phyloP scores from a whole-genome alignment of 2,797 vertebrate species.

The Alectoris magna region DNA sequence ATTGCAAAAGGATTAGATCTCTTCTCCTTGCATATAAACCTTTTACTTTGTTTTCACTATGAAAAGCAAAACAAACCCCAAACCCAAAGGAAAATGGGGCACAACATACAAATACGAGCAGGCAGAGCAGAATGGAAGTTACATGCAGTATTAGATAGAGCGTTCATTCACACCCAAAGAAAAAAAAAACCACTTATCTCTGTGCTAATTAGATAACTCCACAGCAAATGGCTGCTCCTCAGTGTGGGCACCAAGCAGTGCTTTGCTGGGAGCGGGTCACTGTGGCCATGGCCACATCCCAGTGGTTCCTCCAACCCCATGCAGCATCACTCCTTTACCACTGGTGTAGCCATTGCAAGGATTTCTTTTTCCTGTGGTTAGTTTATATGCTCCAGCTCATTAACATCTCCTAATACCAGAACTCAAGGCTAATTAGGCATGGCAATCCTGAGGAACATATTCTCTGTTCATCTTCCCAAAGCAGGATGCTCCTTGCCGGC shows the following conservation, averaged over 20 bases:
- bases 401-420: constrained; percentile 75
- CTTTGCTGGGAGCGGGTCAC: no score
- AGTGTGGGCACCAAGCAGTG: background rate
- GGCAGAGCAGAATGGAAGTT: background rate
- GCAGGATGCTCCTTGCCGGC: constrained; percentile 70
- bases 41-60: background rate
- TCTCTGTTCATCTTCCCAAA: constrained; percentile 74
- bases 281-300: background rate
- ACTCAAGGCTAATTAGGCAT: constrained; percentile 78
- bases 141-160: background rate
- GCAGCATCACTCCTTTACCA: constrained; percentile 12
- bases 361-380: constrained; percentile 62
- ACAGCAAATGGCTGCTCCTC: background rate
- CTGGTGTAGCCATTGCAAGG: constrained; percentile 28
- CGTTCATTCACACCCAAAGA: background rate
- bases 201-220: background rate
- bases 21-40: background rate
- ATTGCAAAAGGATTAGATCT: background rate
- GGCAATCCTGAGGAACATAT: constrained; percentile 73
- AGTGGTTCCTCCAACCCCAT: background rate
- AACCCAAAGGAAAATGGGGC: background rate
- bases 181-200: background rate
- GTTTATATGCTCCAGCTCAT: constrained; percentile 77
- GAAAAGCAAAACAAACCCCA: background rate
- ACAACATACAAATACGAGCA: background rate